A percentile compares a stretch with the other conserved stretches of the same genome.
These are phyloP conservation scores for Bhutanitis thaidina DNA, from an alignment of 2,888 invertebrate genomes.

Conservation along the genomic window DNA sequence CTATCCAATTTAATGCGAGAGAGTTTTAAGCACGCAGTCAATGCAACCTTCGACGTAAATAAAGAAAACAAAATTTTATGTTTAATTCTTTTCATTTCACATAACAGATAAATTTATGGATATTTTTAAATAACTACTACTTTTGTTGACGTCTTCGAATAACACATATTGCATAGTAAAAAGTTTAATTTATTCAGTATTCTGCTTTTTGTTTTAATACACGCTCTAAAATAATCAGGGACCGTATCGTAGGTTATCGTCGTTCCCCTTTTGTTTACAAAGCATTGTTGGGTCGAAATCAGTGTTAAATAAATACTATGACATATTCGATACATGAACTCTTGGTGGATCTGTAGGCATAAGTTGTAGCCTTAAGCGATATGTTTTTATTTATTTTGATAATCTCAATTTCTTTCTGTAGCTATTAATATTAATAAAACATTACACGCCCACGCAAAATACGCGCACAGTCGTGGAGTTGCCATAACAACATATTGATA, in stretches of 20 bases:
- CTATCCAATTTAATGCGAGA: not conserved
- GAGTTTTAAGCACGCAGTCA: not conserved
- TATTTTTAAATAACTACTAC: too few relatives aligned
- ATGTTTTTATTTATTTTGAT: too few relatives aligned
- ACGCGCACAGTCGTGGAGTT: too few relatives aligned
- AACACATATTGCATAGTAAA: too few relatives aligned
- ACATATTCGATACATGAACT: constrained; percentile 44
- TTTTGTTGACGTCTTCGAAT: too few relatives aligned
- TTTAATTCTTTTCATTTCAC: too few relatives aligned
- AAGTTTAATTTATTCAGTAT: not conserved
- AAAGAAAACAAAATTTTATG: too few relatives aligned
- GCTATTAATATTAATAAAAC: too few relatives aligned
- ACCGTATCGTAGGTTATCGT: constrained; percentile 53
- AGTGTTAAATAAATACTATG: constrained; percentile 59
- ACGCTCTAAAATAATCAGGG: constrained; percentile 41
- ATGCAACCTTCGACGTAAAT: not conserved
- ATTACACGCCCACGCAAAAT: too few relatives aligned
- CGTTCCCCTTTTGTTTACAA: constrained; percentile 38
- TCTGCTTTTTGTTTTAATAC: constrained; percentile 20
- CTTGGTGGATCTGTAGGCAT: constrained; percentile 29
- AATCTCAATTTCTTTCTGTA: too few relatives aligned
- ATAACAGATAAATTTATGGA: too few relatives aligned
- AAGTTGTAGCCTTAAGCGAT: constrained; percentile 31
- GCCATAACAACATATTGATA: too few relatives aligned
- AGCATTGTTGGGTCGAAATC: constrained; percentile 56